These are phyloP conservation scores for Eubasilissa splendida DNA, from an alignment of 2,888 invertebrate species.

Conservation along the genomic window DNA sequence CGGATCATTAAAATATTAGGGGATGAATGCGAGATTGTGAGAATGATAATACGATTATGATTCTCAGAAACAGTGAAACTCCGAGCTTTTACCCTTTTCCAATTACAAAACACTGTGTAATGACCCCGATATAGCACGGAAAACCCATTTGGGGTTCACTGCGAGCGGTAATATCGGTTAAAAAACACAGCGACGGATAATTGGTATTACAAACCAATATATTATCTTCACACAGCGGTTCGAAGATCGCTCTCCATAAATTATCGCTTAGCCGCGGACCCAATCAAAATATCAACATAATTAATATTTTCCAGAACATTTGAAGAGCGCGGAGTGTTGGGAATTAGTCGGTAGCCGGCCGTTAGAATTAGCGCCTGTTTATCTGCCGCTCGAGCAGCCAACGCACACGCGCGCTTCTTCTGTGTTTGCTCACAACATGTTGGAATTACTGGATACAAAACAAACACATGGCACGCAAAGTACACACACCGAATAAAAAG, in stretches of 20 bases:
- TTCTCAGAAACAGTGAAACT: too few species aligned
- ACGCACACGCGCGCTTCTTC: conserved; percentile 26
- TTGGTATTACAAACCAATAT: conserved; percentile 14
- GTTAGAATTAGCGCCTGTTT: conserved; percentile 39
- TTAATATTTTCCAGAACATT: conserved; percentile 16
- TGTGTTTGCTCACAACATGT: conserved; percentile 32
- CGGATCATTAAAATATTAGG: too few species aligned
- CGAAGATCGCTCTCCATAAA: conserved; percentile 11
- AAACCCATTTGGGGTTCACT: conserved; percentile 6
- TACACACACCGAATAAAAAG: neutral
- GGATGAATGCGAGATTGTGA: too few species aligned
- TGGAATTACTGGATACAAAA: conserved; percentile 8
- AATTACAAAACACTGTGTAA: neutral
- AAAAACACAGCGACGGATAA: neutral
- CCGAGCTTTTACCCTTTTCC: too few species aligned
- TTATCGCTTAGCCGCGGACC: conserved; percentile 4
- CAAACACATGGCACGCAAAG: neutral
- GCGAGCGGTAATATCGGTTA: neutral
- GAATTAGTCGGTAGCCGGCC: conserved; percentile 25
- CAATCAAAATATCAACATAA: conserved; percentile 31
- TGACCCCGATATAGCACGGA: conserved; percentile 19
- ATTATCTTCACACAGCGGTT: neutral
- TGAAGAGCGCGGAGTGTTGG: conserved; percentile 13
- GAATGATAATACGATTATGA: too few species aligned
- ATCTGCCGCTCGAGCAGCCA: conserved; percentile 5